Evolutionary conservation across 2,797 vertebrate species (phyloP).

Genomic region (Dallia pectoralis): DNA sequence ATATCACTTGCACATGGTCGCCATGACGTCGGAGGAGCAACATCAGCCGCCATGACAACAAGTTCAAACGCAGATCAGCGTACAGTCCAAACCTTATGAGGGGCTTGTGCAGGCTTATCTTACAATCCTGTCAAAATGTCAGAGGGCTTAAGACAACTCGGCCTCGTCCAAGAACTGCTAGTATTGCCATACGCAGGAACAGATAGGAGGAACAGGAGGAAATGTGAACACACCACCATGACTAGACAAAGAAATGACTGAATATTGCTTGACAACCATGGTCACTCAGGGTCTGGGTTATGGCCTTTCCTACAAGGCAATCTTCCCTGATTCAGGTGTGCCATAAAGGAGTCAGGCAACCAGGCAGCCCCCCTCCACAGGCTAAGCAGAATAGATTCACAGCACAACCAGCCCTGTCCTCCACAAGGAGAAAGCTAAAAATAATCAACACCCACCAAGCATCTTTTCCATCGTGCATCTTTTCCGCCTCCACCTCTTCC

Average conservation of each 20-base stretch:
- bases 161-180: slow-evolving; percentile 3
- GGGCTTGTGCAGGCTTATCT: slow-evolving; percentile 48
- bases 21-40: slow-evolving; percentile 33
- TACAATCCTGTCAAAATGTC: slow-evolving; percentile 61
- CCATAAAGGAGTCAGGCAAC: slow-evolving; percentile 25
- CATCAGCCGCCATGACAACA: slow-evolving; percentile 49
- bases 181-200: slow-evolving; percentile 19
- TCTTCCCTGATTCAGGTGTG: not conserved
- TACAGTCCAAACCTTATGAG: slow-evolving; percentile 46
- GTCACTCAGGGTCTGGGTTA: not conserved
- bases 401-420: slow-evolving; percentile 50
- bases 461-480: slow-evolving; percentile 56
- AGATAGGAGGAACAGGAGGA: slow-evolving; percentile 9
- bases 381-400: slow-evolving; percentile 46
- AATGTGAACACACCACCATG: not conserved
- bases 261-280: not conserved
- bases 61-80: slow-evolving; percentile 36
- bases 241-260: not conserved
- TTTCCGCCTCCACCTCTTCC: slow-evolving; percentile 49
- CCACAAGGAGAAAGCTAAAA: slow-evolving; percentile 61
- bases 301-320: not conserved
- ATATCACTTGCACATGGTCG: slow-evolving; percentile 53
- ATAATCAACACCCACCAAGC: slow-evolving; percentile 57
- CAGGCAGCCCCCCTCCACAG: slow-evolving; percentile 38
- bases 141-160: slow-evolving; percentile 45